phyloP scores from a whole-genome alignment of 2,797 vertebrate genomes.

The Bucorvus abyssinicus region DNA sequence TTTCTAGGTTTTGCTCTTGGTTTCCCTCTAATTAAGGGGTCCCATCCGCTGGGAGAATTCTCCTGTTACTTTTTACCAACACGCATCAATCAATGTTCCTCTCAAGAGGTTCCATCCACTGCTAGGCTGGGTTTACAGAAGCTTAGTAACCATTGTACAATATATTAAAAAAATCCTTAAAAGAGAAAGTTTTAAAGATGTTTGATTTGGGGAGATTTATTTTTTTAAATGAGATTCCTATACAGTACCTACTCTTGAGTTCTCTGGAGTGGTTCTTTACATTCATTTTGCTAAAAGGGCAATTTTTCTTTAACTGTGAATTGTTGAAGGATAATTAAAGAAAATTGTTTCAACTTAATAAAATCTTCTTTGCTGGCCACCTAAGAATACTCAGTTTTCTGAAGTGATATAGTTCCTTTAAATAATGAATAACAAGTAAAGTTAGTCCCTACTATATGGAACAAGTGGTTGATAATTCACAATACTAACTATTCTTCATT shows the following conservation, averaged over 20 bases:
- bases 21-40: not conserved
- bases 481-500: not conserved
- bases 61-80: not conserved
- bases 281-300: not conserved
- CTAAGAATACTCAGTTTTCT: not conserved
- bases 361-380: not conserved
- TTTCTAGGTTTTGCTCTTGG: not conserved
- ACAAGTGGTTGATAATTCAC: not conserved
- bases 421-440: not conserved
- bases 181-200: not conserved
- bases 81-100: not conserved
- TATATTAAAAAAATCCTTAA: not conserved
- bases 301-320: not conserved
- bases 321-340: constrained; percentile 10
- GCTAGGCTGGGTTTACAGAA: not conserved
- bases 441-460: not conserved
- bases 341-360: constrained; percentile 14
- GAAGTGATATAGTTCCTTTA: not conserved
- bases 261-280: not conserved
- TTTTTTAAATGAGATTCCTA: not conserved
- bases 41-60: not conserved
- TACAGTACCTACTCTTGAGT: not conserved
- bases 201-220: not conserved
- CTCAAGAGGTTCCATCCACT: not conserved
- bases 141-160: not conserved